phyloP scores from a whole-genome alignment of 2,888 invertebrate genomes.

The Plutella xylostella region DNA sequence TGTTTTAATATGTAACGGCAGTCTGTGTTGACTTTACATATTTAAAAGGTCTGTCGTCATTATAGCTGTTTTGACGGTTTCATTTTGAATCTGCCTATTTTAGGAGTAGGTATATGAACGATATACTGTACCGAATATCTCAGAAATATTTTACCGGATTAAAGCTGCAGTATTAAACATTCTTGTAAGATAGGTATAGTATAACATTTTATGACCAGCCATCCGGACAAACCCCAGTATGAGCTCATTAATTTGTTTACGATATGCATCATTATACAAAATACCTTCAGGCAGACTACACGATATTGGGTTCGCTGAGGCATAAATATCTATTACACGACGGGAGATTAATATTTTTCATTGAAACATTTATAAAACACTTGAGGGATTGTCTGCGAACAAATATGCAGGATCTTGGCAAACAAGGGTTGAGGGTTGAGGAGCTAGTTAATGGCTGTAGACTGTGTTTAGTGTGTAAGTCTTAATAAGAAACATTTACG shows the following conservation, averaged over 20 bases:
- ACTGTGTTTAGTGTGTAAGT: no score
- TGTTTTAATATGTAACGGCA: conserved; percentile 6
- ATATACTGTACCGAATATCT: no score
- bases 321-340: conserved; percentile 66
- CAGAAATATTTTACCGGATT: no score
- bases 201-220: conserved; percentile 25
- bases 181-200: no score
- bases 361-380: conserved; percentile 35
- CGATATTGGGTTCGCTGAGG: conserved; percentile 56
- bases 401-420: conserved; percentile 31
- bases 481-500: no score
- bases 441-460: no score
- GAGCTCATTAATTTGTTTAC: conserved; percentile 43
- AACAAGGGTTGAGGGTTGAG: conserved; percentile 65
- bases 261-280: conserved; percentile 38
- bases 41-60: conserved; percentile 11
- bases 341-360: conserved; percentile 63
- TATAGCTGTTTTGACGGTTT: no score
- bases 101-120: no score
- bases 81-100: no score
- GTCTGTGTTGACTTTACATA: conserved; percentile 17
- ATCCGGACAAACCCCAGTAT: neutral
- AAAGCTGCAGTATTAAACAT: no score
- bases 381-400: conserved; percentile 31
- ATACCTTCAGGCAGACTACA: conserved; percentile 30